Evolutionary conservation across 2,113 vertebrate genomes (phyloP), one percentile per base, ranked within the genome.

Genomic region (Pluvialis apricaria): DNA sequence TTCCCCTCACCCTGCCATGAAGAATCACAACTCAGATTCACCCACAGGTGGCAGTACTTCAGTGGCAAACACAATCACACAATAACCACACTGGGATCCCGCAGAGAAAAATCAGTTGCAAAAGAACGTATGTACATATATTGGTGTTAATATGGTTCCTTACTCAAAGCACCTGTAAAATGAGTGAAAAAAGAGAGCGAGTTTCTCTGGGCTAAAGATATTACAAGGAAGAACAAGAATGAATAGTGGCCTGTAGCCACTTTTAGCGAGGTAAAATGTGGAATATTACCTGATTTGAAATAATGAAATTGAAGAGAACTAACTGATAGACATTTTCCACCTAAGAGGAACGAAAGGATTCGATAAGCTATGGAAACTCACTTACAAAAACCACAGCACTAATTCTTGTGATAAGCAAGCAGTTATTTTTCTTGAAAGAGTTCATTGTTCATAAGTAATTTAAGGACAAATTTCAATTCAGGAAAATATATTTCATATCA

Each of bases 381-480:
- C 94, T 96, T 94, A 90, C 58, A 87, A 96, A 97, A 96, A 72
- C 88, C 96, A 97, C 87, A 85, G 92, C 60, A 95, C 94, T 95
- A 97, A 97, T 96, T 97, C 91, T 88, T 94, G 40, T 22, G 97
- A 98, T 98, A 98, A 98, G 96, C 92, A 96, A 95, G 83, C 42
- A 82, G 91, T 72, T 92, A 71, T n/a, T 97, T 95, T 95, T 81
- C 91, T 80, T 93, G 51, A 98, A 98, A 98, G 97, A 86, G 66
- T 85, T 95, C 95, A 96, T 97, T 98, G 97, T 98, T 98, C 87
- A 28, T 34, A 94, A 96, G 91, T 70, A 92, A 94, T 90, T 95
- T 96, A 96, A 94, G 97, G 97, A 97, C 96, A 97, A 97, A 97
- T 95, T 97, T 95, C 83, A 81, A 97, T 97, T 97, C 97, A 98